A percentile compares a stretch with the other conserved stretches of the same genome.
phyloP scores from a whole-genome alignment of 1,140 invertebrate genomes.

The Pseudachorutes palmiensis region DNA sequence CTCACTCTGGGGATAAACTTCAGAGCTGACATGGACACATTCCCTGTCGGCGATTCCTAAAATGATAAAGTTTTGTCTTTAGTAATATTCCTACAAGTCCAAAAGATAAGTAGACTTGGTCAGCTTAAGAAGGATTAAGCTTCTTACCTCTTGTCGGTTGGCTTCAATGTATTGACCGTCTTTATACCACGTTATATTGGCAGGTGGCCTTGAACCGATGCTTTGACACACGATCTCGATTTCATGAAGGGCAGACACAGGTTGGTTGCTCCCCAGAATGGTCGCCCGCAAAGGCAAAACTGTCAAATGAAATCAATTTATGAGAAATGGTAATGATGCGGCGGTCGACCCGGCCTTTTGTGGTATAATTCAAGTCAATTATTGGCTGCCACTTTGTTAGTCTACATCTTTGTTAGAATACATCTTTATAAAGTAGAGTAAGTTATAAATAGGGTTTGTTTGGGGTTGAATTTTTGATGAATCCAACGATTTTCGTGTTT shows the following conservation, averaged over 20 bases:
- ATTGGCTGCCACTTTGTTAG: too few relatives aligned
- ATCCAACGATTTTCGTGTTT: too few relatives aligned
- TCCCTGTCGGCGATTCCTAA: slow-evolving; percentile 37
- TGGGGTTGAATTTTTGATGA: too few relatives aligned
- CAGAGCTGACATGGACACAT: slow-evolving; percentile 35
- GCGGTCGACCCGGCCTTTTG: neutral
- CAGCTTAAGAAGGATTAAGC: too few relatives aligned
- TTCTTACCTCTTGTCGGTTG: slow-evolving; percentile 30
- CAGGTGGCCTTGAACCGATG: slow-evolving; percentile 43
- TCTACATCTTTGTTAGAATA: too few relatives aligned
- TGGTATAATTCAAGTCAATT: too few relatives aligned
- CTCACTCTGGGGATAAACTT: slow-evolving; percentile 36
- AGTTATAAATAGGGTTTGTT: too few relatives aligned
- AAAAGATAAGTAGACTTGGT: too few relatives aligned
- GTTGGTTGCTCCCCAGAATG: slow-evolving; percentile 40
- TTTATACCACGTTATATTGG: slow-evolving; percentile 40
- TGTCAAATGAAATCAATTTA: slow-evolving; percentile 28
- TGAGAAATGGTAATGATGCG: too few relatives aligned
- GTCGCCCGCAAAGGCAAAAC: slow-evolving; percentile 43
- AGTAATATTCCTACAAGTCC: too few relatives aligned
- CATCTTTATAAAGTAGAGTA: too few relatives aligned
- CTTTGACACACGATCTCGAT: slow-evolving; percentile 44
- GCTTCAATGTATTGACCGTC: slow-evolving; percentile 36
- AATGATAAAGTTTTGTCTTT: neutral
- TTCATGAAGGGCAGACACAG: slow-evolving; percentile 42